These are phyloP conservation scores for Drosophila basisetae DNA, from an alignment of 2,888 invertebrate genomes.

Conservation along the genomic window DNA sequence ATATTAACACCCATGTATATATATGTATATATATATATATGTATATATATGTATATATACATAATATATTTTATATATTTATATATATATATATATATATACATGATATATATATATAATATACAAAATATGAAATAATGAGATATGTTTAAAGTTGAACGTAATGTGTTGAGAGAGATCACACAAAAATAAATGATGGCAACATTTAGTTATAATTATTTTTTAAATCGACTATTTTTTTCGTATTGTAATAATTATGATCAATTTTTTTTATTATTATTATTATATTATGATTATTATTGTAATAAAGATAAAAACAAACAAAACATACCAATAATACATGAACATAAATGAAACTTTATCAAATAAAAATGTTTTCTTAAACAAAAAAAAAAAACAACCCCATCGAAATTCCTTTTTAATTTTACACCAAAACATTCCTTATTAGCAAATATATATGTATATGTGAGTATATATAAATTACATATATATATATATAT, in stretches of 20 bases:
- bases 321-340: conserved; percentile 77
- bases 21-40: conserved; percentile 18
- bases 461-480: conserved; percentile 4
- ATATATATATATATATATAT: conserved; percentile 28
- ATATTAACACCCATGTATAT: conserved; percentile 39
- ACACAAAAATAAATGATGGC: conserved; percentile 42
- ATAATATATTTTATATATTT: conserved; percentile 37
- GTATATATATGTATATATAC: conserved; percentile 22
- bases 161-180: conserved; percentile 15
- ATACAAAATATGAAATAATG: conserved; percentile 34
- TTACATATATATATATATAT: conserved; percentile 5
- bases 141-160: conserved; percentile 54
- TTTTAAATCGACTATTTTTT: conserved; percentile 55
- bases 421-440: conserved; percentile 46
- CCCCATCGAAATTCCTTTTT: conserved; percentile 73
- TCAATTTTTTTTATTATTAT: conserved; percentile 52
- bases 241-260: conserved; percentile 62
- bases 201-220: conserved; percentile 70
- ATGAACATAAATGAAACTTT: conserved; percentile 76
- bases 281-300: conserved; percentile 59
- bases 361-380: conserved; percentile 79
- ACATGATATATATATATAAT: conserved; percentile 25
- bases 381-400: conserved; percentile 73
- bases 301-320: conserved; percentile 61
- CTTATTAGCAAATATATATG: conserved; percentile 1